Conservation (phyloP, 53 echinoderm and acorn worm genomes). For the Holothuria scabra region DNA sequence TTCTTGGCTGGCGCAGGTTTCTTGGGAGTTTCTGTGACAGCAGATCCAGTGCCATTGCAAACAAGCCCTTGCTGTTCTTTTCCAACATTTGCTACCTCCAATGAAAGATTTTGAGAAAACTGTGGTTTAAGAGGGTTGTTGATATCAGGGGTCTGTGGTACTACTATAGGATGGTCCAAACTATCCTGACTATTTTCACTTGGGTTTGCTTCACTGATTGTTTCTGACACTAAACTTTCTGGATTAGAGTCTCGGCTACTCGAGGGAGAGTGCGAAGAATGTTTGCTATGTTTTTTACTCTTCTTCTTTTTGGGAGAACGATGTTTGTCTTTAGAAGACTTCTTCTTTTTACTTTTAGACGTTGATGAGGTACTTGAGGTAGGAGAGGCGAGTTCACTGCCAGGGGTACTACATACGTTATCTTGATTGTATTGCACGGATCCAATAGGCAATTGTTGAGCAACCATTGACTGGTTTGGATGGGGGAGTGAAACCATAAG, state of each 20-base stretch:
- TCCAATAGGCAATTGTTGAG: conserved; percentile 26
- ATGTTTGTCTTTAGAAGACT: conserved; percentile 60
- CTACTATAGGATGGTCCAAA: conserved; percentile 17
- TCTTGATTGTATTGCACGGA: conserved; percentile 39
- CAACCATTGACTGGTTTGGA: conserved; percentile 40
- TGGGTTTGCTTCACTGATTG: conserved; percentile 21
- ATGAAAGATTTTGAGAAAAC: neutral
- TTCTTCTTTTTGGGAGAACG: conserved; percentile 44
- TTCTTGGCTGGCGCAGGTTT: neutral
- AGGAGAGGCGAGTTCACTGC: conserved; percentile 30
- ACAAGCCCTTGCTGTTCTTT: neutral
- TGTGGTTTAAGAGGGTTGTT: conserved; percentile 27
- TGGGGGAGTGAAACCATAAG: conserved; percentile 18
- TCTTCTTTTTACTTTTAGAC: conserved; percentile 61
- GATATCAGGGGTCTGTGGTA: conserved; percentile 28
- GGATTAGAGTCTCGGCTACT: neutral
- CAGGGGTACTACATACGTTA: neutral
- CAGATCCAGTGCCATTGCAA: conserved; percentile 5
- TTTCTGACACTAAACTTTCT: conserved; percentile 24
- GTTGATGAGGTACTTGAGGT: conserved; percentile 45
- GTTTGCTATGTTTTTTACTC: neutral
- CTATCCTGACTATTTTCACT: conserved; percentile 28
- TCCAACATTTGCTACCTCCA: neutral
- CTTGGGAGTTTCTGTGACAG: neutral
- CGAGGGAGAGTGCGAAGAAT: neutral